phyloP scores from a whole-genome alignment of 2,113 vertebrate genomes.

The Cebidichthys violaceus region DNA sequence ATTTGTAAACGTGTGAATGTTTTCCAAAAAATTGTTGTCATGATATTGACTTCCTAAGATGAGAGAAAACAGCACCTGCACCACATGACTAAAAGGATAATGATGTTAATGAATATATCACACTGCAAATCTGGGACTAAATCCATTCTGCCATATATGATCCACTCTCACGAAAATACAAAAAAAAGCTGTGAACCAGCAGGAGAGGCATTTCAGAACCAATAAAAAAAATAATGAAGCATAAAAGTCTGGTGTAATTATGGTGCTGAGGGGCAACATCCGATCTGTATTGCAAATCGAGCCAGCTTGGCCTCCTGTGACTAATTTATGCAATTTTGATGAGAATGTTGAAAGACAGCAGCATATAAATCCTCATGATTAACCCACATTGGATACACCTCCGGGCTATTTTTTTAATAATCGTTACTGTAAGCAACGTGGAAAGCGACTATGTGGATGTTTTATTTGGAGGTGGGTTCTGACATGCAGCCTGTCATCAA shows the following conservation, averaged over 20 bases:
- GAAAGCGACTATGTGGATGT: conserved; percentile 9
- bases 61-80: conserved; percentile 25
- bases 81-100: background rate
- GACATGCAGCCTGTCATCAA: conserved; percentile 62
- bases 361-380: conserved; percentile 43
- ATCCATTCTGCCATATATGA: background rate
- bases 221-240: conserved; percentile 53
- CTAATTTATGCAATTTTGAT: conserved; percentile 61
- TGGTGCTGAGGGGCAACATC: conserved; percentile 26
- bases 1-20: background rate
- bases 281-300: conserved; percentile 11
- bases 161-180: background rate
- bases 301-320: conserved; percentile 39
- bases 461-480: conserved; percentile 52
- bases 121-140: conserved; percentile 15
- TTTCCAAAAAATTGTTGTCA: background rate
- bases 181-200: background rate
- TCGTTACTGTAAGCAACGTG: conserved; percentile 28
- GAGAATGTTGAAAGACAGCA: conserved; percentile 45
- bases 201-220: conserved; percentile 32
- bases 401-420: conserved; percentile 50
- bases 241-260: conserved; percentile 40
- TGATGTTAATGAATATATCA: background rate
- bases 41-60: background rate
- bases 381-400: conserved; percentile 22